Evolutionary conservation across 2,113 vertebrate genomes (phyloP).

Genomic region (Charadrius vociferus): DNA sequence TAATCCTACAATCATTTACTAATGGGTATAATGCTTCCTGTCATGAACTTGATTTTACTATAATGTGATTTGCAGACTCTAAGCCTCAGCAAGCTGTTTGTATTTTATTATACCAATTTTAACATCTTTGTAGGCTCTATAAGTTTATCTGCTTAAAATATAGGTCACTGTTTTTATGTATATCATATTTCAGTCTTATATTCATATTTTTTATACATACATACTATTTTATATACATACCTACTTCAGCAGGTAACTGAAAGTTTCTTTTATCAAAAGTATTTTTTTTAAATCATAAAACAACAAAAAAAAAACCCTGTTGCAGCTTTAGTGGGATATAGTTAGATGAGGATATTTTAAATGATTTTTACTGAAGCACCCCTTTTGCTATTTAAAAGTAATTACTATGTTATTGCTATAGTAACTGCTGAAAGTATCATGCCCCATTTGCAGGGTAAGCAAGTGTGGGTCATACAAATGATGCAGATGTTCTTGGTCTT

Average conservation of each 20-base stretch:
- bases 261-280: background rate
- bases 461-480: slow-evolving; percentile 29
- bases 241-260: background rate
- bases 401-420: slow-evolving; percentile 41
- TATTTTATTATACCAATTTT: background rate
- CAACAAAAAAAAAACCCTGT: background rate
- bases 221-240: background rate
- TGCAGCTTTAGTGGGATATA: background rate
- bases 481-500: slow-evolving; percentile 27
- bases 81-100: background rate
- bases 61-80: background rate
- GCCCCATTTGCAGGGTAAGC: slow-evolving; percentile 11
- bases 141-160: background rate
- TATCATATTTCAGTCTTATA: background rate
- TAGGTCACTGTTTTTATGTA: background rate
- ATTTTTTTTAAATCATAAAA: background rate
- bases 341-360: slow-evolving; percentile 24
- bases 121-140: background rate
- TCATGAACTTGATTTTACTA: background rate
- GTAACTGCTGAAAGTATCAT: slow-evolving; percentile 32
- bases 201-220: background rate
- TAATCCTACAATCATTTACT: background rate
- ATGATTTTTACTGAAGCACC: background rate
- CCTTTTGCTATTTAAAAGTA: slow-evolving; percentile 50
- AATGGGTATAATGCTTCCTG: background rate